A percentile compares a stretch with the other conserved stretches of the same genome.
Evolutionary conservation across 2,888 invertebrate genomes (phyloP).

Genomic region (Agrenia bidenticulata): DNA sequence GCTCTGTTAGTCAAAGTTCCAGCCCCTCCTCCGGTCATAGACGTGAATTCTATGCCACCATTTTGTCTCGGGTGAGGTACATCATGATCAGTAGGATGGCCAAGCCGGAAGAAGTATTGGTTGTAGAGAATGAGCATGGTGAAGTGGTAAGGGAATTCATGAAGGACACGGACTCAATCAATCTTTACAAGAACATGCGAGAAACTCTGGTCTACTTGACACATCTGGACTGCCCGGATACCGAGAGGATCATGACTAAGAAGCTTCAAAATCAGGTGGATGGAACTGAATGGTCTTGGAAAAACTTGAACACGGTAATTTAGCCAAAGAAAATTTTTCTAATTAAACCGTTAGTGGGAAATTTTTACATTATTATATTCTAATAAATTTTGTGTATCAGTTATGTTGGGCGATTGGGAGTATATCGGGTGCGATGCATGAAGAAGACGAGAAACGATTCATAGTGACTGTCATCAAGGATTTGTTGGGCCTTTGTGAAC

Average conservation of each 20-base stretch:
- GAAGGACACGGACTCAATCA: slow-evolving; percentile 99
- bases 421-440: slow-evolving; percentile 97
- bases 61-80: slow-evolving; percentile 72
- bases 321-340: slow-evolving; percentile 23
- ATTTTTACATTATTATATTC: not conserved
- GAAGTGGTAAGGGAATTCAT: slow-evolving; percentile 99
- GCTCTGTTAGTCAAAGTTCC: not conserved
- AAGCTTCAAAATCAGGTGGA: slow-evolving; percentile 98
- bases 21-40: slow-evolving; percentile 54
- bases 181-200: slow-evolving; percentile 98
- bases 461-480: slow-evolving; percentile 98
- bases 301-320: slow-evolving; percentile 88
- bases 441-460: slow-evolving; percentile 98
- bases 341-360: too few relatives aligned
- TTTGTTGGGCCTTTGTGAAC: slow-evolving; percentile 93
- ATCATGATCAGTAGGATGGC: slow-evolving; percentile 99
- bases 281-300: slow-evolving; percentile 99
- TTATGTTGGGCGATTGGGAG: slow-evolving; percentile 99
- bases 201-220: slow-evolving; percentile 97
- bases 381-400: slow-evolving; percentile 55
- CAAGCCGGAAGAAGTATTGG: slow-evolving; percentile 98
- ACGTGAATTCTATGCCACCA: slow-evolving; percentile 74
- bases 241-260: slow-evolving; percentile 98
- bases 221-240: slow-evolving; percentile 96
- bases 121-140: slow-evolving; percentile 99